phyloP scores from a whole-genome alignment of 2,888 invertebrate genomes.

The Hemicrepidius hirtus region DNA sequence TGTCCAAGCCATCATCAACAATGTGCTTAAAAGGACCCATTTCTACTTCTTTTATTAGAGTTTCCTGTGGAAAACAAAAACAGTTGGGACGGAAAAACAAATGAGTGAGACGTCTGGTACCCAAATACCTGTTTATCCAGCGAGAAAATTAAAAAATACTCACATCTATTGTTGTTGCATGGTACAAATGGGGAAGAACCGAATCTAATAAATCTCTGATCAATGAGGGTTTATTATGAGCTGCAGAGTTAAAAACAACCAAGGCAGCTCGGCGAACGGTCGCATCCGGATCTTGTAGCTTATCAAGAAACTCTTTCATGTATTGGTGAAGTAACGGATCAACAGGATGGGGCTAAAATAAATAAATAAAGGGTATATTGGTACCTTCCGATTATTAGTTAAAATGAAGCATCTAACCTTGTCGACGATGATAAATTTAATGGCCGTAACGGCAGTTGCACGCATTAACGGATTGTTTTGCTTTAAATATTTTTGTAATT shows the following conservation, averaged over 20 bases:
- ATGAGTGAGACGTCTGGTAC: too few species aligned
- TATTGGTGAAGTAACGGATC: slow-evolving; percentile 90
- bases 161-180: slow-evolving; percentile 94
- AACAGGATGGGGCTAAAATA: slow-evolving; percentile 87
- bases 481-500: slow-evolving; percentile 86
- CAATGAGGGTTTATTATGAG: slow-evolving; percentile 98
- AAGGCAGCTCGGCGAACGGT: slow-evolving; percentile 97
- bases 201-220: slow-evolving; percentile 92
- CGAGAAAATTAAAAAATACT: too few species aligned
- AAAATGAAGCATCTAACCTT: slow-evolving; percentile 81
- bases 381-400: too few species aligned
- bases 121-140: too few species aligned
- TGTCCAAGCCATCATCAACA: slow-evolving; percentile 97
- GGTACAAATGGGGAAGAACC: slow-evolving; percentile 94
- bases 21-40: slow-evolving; percentile 99
- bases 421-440: slow-evolving; percentile 99
- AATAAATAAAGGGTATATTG: too few species aligned
- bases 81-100: too few species aligned
- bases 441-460: slow-evolving; percentile 98
- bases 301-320: slow-evolving; percentile 91
- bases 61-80: too few species aligned
- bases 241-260: slow-evolving; percentile 98
- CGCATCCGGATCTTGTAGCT: slow-evolving; percentile 92
- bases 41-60: slow-evolving; percentile 98
- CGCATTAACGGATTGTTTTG: slow-evolving; percentile 90